Base-by-base conservation (phyloP, 2,888 invertebrate species). In the Onthophagus sagittarius region DNA sequence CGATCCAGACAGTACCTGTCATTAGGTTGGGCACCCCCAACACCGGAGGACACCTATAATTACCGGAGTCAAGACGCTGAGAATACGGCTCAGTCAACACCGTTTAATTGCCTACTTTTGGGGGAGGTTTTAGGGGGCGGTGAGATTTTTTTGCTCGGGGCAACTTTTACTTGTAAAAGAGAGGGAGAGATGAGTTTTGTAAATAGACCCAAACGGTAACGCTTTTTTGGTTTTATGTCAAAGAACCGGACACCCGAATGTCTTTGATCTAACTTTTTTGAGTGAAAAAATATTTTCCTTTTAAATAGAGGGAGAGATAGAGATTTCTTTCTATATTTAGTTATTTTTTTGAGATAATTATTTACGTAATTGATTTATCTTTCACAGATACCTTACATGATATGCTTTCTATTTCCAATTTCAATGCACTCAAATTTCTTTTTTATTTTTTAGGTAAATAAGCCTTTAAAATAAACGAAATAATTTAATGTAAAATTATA, bases 1-100 rank as follows among this genome's bases (percentile, higher is more conserved):
- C 70, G 74, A 72, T 32, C 63, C 9, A 53, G 39, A 53, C 39
- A 11, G 39, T 53, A 72, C 74, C 70, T 64, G 67, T 75, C 73
- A 72, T 73, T 74, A 23, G 23, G 23, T 23, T 23, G 23, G 73
- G 72, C 71, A 70, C 63, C 74, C 69, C 32, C 63, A 63, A 69
- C 69, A 71, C 67, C 71, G 65, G 39, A 23, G 14, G 32, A 23
- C 39, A 15, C 23, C 70, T 15, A 32, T 70, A 70, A 70, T 70
- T 70, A 70, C 62, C 15, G 62, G 39, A 53, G 39, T 53, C 39
- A 53, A 53, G 39, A 53, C 39, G 39, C 39, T 53, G 9, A 15
- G 33, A 13, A 39, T 33, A 33, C 32, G 15, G 11, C 33, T 70
- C 70, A n/a, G 23, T 70, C 70, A 23, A 62, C 70, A 62, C 62